phyloP scores from a whole-genome alignment of 2,113 vertebrate genomes.

The Anguilla japonica region DNA sequence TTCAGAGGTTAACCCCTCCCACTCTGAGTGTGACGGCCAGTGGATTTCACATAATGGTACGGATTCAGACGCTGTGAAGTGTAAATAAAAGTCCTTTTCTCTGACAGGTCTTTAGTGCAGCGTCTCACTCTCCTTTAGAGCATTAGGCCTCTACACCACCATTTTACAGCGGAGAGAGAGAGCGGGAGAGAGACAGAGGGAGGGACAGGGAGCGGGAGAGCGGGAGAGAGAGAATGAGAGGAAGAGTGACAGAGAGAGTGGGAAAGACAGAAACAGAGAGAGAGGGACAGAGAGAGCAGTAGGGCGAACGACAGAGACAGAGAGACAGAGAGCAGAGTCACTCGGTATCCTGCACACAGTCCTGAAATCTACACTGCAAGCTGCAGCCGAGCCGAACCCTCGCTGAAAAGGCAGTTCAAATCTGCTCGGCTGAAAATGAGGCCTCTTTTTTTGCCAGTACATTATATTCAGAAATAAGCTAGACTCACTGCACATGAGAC shows the following conservation, averaged over 20 bases:
- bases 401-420: not conserved
- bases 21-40: not conserved
- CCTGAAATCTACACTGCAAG: not conserved
- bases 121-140: no score
- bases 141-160: no score
- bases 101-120: not conserved
- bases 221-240: no score
- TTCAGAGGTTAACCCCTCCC: not conserved
- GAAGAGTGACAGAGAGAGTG: no score
- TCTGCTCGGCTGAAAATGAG: no score
- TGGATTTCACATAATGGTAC: not conserved
- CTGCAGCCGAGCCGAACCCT: not conserved
- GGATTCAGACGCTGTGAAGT: slow-evolving; percentile 2
- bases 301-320: no score
- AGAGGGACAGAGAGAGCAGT: no score
- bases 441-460: no score
- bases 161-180: not conserved
- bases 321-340: no score
- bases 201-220: no score
- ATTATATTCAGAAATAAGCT: not conserved
- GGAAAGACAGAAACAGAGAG: no score
- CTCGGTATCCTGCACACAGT: not conserved
- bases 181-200: no score
- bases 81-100: not conserved
- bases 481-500: not conserved